Base-by-base conservation (phyloP, 1,140 invertebrate species). In the Cotesia chilonis region DNA sequence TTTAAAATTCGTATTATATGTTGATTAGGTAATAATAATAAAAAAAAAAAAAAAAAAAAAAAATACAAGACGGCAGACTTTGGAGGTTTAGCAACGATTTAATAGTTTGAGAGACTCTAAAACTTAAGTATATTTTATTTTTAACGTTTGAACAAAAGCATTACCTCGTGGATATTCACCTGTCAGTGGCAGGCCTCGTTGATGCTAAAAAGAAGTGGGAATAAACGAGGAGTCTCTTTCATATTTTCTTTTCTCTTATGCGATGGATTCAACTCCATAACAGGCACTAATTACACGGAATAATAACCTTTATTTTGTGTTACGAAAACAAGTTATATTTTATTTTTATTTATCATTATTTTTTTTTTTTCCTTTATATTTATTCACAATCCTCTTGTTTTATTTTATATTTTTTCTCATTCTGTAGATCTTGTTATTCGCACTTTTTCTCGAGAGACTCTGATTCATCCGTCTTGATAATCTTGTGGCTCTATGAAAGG, bases 381-480 rank as follows among this genome's bases (percentile, higher is more conserved):
- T 68, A 47, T 72, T 61, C 20, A 65, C 65, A 60, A 52, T 57
- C 12, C 61, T 51, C 67, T 64, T 66, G 36, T 20, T 17, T 59
- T 52, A 17, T 20, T 59, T 61, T 38, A 69, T 68, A 28, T 72
- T 69, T 36, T 65, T 68, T 10, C 41, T 14, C 28, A 4, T 65
- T 65, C 47, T 71, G 10, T 60, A 60, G 37, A 41, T 69, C 55
- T 69, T 38, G 36, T 60, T 67, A 51, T 65, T 66, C 55, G 63
- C 28, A 57, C 51, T 59, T 67, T 75, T 41, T 47, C 63, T 72
- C 57, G 35, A 35, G 59, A 72, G 68, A 75, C 74, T 47, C 41
- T 71, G 68, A 71, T 73, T 73, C 74, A 75, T 75, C 71, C 71
- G 72, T 75, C 71, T 75, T 75, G 71, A 75, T 75, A 75, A 75